Percentiles rank a stretch among this genome's conserved stretches.
Conservation (phyloP, 2,113 vertebrate species). For the Bathybates hornii region DNA sequence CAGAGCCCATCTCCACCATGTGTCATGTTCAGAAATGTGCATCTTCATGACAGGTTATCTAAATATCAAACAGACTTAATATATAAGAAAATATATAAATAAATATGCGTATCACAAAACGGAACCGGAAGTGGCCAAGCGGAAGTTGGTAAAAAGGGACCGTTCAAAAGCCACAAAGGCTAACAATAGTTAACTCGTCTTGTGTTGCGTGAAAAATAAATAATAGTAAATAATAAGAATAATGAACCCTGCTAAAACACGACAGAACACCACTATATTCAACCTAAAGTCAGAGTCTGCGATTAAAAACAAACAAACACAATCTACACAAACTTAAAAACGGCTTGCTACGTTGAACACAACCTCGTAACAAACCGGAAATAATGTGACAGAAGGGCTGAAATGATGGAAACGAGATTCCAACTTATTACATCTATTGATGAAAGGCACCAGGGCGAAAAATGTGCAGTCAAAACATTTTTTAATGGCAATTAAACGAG, state of each 20-base stretch:
- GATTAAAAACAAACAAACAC: not conserved
- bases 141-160: not conserved
- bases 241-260: not conserved
- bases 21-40: not conserved
- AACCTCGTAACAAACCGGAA: slow-evolving; percentile 1
- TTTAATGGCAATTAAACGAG: not conserved
- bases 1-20: not conserved
- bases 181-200: not conserved
- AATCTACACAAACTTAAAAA: not conserved
- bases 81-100: too few relatives aligned
- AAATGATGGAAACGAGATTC: not conserved
- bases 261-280: not conserved
- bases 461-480: not conserved
- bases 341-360: not conserved
- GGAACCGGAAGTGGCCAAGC: not conserved
- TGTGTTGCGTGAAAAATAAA: not conserved
- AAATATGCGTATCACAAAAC: not conserved
- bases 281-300: not conserved
- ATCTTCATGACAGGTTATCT: not conserved
- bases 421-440: not conserved
- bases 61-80: not conserved
- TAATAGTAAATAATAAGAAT: not conserved
- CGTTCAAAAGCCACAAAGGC: not conserved
- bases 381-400: not conserved
- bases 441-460: not conserved